phyloP scores from a whole-genome alignment of 2,888 invertebrate genomes.

The Caradrina clavipalpis region DNA sequence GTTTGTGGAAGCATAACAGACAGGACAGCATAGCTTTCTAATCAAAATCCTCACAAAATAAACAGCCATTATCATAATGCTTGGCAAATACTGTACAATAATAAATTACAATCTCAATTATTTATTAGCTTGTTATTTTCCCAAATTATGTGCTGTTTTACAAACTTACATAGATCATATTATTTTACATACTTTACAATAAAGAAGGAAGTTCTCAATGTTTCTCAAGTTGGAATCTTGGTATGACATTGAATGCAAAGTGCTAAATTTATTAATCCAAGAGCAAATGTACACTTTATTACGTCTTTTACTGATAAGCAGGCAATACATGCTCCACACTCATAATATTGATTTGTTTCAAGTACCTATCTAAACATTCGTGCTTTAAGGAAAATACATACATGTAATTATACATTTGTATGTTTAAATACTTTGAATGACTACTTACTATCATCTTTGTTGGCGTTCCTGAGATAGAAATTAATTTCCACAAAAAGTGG shows the following conservation, averaged over 20 bases:
- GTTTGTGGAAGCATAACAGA: no score
- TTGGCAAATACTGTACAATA: background rate
- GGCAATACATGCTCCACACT: background rate
- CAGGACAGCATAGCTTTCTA: no score
- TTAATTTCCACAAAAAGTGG: constrained; percentile 98
- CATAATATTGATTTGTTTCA: constrained; percentile 7
- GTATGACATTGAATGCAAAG: no score
- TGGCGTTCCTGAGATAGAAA: constrained; percentile 95
- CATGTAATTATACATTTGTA: background rate
- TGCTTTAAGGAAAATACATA: constrained; percentile 3
- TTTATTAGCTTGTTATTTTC: background rate
- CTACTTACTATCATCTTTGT: constrained; percentile 92
- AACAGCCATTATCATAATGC: background rate
- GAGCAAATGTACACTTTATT: background rate
- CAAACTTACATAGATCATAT: no score
- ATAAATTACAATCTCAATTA: background rate
- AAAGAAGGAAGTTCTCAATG: no score
- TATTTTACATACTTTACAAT: no score
- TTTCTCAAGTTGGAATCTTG: no score
- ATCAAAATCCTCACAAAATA: no score
- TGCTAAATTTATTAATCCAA: background rate
- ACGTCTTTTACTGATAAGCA: background rate
- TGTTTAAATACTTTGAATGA: background rate
- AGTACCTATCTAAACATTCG: background rate
- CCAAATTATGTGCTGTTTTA: no score